Evolutionary conservation across 2,113 vertebrate species (phyloP).

Genomic region (Uria aalge): DNA sequence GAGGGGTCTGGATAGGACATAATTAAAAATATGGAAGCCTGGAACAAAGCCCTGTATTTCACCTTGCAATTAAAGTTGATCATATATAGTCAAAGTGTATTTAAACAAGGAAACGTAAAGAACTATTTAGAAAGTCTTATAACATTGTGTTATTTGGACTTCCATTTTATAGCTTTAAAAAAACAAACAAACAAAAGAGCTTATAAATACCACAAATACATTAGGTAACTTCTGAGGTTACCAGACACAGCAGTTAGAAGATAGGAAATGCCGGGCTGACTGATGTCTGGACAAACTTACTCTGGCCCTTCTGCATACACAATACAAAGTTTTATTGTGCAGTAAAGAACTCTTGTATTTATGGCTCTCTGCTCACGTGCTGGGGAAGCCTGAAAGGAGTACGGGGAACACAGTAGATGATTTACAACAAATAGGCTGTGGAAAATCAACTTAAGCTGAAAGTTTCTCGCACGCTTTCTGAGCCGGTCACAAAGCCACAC

Average conservation of each 20-base stretch:
- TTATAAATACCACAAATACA: not conserved
- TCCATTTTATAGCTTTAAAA: not conserved
- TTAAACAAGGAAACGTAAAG: not conserved
- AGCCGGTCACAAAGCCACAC: not conserved
- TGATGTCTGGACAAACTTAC: not conserved
- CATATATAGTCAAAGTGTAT: not conserved
- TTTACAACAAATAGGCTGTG: not conserved
- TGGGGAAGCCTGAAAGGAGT: not conserved
- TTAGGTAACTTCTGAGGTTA: not conserved
- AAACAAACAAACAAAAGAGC: not conserved
- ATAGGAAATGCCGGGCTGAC: not conserved
- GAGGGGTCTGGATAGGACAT: not conserved
- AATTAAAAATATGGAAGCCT: not conserved
- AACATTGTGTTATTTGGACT: not conserved
- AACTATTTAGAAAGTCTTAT: not conserved
- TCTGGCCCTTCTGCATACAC: not conserved
- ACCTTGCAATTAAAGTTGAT: not conserved
- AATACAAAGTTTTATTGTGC: not conserved
- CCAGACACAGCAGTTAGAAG: not conserved
- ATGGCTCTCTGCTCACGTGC: not conserved
- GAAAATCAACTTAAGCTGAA: not conserved
- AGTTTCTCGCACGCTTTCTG: not conserved
- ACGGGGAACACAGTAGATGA: accelerated
- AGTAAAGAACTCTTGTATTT: not conserved
- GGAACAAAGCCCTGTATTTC: not conserved